Percentiles rank a stretch among this genome's conserved stretches.
These are phyloP conservation scores for Rhinogobio ventralis DNA, from an alignment of 2,797 vertebrate species.

Conservation along the genomic window DNA sequence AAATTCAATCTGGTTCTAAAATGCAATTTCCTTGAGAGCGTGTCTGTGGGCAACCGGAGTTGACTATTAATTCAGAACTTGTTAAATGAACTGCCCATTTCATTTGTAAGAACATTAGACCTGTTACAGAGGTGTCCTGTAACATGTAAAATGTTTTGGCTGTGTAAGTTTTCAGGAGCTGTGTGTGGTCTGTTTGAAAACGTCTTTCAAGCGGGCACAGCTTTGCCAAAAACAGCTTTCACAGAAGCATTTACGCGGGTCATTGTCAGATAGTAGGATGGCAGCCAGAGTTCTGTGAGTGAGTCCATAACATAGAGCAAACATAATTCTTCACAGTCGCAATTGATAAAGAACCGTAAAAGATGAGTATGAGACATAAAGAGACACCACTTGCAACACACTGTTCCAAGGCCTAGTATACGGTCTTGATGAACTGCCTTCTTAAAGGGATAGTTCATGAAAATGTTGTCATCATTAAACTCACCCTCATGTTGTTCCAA, in stretches of 20 bases:
- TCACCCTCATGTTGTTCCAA: not conserved
- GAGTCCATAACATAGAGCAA: conserved; percentile 21
- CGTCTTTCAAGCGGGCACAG: conserved; percentile 25
- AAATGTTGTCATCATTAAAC: not conserved
- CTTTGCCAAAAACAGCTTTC: conserved; percentile 59
- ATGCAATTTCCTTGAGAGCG: not conserved
- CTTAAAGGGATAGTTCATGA: not conserved
- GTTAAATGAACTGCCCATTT: conserved; percentile 20
- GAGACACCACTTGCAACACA: conserved; percentile 20
- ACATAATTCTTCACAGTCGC: conserved; percentile 15
- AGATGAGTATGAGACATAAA: conserved; percentile 13
- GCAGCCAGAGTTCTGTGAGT: conserved; percentile 40
- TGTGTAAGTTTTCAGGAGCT: conserved; percentile 23
- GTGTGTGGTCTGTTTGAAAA: conserved; percentile 59
- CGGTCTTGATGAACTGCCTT: not conserved
- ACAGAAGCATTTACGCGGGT: conserved; percentile 30
- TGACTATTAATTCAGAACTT: not conserved
- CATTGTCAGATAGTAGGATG: conserved; percentile 29
- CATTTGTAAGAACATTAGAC: conserved; percentile 20
- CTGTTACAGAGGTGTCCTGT: conserved; percentile 22
- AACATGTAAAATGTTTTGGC: conserved; percentile 19
- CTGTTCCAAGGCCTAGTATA: not conserved
- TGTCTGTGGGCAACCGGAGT: not conserved
- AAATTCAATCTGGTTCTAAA: not conserved
- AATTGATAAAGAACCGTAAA: conserved; percentile 41